Evolutionary conservation across 2,888 invertebrate genomes (phyloP).

Genomic region (Sphinx pinastri): DNA sequence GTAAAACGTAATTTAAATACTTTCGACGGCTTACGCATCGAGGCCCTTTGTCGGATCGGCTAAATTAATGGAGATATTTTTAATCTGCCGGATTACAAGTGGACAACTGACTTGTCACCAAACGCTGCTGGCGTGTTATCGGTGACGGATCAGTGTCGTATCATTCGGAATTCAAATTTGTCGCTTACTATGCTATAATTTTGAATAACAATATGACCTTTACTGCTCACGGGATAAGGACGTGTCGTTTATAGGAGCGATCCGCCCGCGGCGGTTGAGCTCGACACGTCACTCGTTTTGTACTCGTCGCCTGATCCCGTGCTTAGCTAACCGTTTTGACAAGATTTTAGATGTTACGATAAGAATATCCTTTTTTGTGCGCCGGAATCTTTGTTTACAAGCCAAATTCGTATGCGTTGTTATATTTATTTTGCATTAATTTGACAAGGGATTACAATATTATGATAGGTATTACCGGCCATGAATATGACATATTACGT

Average conservation of each 20-base stretch:
- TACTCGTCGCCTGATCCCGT: conserved; percentile 76
- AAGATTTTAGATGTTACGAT: conserved; percentile 73
- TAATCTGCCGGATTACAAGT: conserved; percentile 72
- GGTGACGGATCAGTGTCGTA: conserved; percentile 79
- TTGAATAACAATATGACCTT: conserved; percentile 43
- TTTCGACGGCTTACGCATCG: conserved; percentile 37
- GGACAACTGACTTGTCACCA: conserved; percentile 78
- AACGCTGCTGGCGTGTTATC: conserved; percentile 74
- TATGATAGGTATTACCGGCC: background rate
- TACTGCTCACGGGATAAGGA: conserved; percentile 35
- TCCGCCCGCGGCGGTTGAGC: conserved; percentile 45
- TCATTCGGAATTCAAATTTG: conserved; percentile 75
- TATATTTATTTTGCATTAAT: background rate
- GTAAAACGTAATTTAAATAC: conserved; percentile 45
- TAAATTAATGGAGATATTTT: conserved; percentile 59
- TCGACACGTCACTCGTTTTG: conserved; percentile 74
- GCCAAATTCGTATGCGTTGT: background rate
- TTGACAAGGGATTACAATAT: background rate
- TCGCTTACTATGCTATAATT: conserved; percentile 57
- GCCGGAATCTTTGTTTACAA: conserved; percentile 15
- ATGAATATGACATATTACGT: no score
- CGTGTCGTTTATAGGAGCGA: conserved; percentile 9
- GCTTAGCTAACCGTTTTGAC: conserved; percentile 83
- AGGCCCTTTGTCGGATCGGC: conserved; percentile 34
- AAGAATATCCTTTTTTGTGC: conserved; percentile 23